These are phyloP conservation scores for Monoplex corrugatus DNA, from an alignment of 2,888 invertebrate species.

Conservation along the genomic window DNA sequence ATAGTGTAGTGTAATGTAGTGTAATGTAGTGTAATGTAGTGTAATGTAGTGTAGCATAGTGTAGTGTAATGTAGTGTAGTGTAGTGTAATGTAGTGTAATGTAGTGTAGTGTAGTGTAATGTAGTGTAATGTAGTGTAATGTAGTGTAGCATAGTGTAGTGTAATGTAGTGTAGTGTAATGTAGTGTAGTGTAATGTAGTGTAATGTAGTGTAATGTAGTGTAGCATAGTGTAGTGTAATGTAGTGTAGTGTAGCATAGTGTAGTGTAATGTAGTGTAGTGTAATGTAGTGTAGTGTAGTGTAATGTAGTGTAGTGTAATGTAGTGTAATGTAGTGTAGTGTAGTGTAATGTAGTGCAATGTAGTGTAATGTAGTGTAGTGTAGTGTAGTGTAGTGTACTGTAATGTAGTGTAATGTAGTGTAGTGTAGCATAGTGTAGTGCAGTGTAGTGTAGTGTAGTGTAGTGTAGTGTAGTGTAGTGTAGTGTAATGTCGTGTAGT, in stretches of 20 bases:
- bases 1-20: no score
- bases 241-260: background rate
- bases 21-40: no score
- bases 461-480: background rate
- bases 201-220: background rate
- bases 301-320: background rate
- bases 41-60: no score
- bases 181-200: background rate
- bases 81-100: no score
- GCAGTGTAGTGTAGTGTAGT: background rate
- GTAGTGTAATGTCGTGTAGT: no score
- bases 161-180: background rate
- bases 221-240: background rate
- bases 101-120: background rate
- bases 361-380: background rate
- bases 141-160: background rate
- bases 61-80: no score
- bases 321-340: background rate
- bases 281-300: background rate
- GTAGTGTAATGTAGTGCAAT: background rate
- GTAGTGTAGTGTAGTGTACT: background rate
- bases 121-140: background rate
- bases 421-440: background rate
- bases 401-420: no score
- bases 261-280: background rate